Conservation (phyloP, 2,113 vertebrate genomes). For the Podocnemis expansa region DNA sequence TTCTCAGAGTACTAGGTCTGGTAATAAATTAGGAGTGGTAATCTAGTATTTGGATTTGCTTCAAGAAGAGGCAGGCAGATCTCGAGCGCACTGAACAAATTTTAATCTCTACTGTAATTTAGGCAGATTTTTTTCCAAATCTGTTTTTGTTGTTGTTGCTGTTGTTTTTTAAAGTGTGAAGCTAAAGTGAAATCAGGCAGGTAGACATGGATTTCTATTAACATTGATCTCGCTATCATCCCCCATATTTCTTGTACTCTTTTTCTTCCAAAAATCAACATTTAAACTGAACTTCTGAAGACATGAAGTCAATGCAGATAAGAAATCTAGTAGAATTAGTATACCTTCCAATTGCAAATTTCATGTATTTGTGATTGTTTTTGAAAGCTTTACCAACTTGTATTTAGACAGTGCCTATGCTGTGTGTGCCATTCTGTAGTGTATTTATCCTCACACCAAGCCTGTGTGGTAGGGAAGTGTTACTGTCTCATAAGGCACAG, state of each 20-base stretch:
- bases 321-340: not conserved
- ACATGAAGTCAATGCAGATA: not conserved
- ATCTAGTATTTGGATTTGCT: rapidly evolving
- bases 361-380: not conserved
- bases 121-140: not conserved
- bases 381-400: not conserved
- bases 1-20: rapidly evolving
- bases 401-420: not conserved
- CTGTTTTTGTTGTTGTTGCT: too few species aligned
- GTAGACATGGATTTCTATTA: not conserved
- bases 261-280: not conserved
- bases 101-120: not conserved
- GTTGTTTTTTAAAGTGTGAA: not conserved
- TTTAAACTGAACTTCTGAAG: not conserved
- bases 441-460: too few species aligned
- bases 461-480: not conserved
- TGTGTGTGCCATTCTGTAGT: too few species aligned
- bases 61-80: not conserved
- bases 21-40: rapidly evolving
- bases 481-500: not conserved
- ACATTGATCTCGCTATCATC: not conserved
- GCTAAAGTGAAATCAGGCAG: not conserved
- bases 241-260: not conserved
- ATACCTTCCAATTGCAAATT: not conserved
- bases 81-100: not conserved